Evolutionary conservation across 1,140 invertebrate species (phyloP), one percentile per base, ranked within the genome.

Genomic region (Polypedilum vanderplanki): DNA sequence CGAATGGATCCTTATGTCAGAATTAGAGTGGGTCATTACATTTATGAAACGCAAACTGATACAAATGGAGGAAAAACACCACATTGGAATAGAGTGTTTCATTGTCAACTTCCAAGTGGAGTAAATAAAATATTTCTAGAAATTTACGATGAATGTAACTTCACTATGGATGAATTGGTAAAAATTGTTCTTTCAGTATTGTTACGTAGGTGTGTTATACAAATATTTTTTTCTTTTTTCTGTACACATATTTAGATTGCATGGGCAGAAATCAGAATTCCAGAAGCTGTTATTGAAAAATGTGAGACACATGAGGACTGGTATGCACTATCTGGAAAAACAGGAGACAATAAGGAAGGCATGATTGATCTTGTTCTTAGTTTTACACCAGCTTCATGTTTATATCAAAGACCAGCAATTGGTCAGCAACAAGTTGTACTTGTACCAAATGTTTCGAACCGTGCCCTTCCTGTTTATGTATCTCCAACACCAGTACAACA

Each of bases 1-100:
- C 87, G 93, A 77, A 98, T 98, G 96, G 96, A 98, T 85, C 96
- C 96, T 0, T 98, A 98, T 83, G 94, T 94, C n/a, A 86, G 96
- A 78, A 81, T 98, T 73, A 87, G 95, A 78, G 88, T 98, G 46
- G 97, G 96, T 1, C 95, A 98, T 82, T 90, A 90, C 77, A 90
- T 97, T 57, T 97, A 97, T 84, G 96, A 98, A 85, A 98, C 96
- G 0, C 94, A 95, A 76, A 98, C 65, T 20, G 92, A 94, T 80
- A 88, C 91, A 70, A 98, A 94, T 85, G 97, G 96, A 74, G 95
- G 95, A n/a, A 97, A 96, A 83, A 96, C 92, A 83, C 97, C 97
- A 77, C 98, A 96, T 40, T 79, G 76, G 77, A 78, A 78, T 76
- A 75, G 75, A 73, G 81, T 79, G 75, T 77, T 80, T 85, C 85